phyloP scores from a whole-genome alignment of 1,140 invertebrate species.

The Drosophila sp. region DNA sequence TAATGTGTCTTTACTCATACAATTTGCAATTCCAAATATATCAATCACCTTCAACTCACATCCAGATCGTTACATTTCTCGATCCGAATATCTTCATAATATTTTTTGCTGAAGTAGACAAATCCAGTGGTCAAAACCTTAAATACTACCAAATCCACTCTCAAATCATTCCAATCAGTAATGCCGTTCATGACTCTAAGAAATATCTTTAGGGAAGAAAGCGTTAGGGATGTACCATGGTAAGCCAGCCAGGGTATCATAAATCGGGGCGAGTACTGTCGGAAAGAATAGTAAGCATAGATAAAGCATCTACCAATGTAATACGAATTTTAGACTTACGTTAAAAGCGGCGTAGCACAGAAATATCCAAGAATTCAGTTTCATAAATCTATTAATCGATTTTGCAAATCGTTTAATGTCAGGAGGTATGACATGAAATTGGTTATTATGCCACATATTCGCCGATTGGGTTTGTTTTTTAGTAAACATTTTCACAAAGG shows the following conservation, averaged over 20 bases:
- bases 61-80: background rate
- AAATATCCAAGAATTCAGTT: constrained; percentile 11
- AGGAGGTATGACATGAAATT: background rate
- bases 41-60: too few species aligned
- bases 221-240: background rate
- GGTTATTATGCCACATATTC: background rate
- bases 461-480: background rate
- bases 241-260: constrained; percentile 22
- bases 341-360: constrained; percentile 7
- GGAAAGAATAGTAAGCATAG: background rate
- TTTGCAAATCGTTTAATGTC: background rate
- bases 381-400: background rate
- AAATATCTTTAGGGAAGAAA: background rate
- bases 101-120: background rate
- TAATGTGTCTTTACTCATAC: too few species aligned
- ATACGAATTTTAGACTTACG: constrained; percentile 10
- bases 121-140: background rate
- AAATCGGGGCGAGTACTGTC: background rate
- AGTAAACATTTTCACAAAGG: background rate
- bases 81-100: background rate
- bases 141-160: too few species aligned
- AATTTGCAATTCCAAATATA: too few species aligned
- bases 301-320: background rate
- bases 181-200: background rate
- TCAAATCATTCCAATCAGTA: too few species aligned